Conservation (phyloP, 2,113 vertebrate genomes). For the Rhinoderma darwinii region DNA sequence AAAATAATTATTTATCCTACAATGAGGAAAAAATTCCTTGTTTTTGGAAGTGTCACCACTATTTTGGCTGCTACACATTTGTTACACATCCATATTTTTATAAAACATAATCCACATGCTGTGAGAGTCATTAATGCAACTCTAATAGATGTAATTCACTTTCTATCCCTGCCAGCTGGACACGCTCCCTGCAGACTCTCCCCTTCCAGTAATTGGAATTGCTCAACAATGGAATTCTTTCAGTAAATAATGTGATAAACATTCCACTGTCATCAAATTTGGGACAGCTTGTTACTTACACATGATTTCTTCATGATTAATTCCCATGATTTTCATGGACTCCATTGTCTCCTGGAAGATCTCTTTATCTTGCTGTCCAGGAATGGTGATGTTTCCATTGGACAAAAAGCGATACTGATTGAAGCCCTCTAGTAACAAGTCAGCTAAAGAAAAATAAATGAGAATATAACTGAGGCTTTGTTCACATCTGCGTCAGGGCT, state of each 20-base stretch:
- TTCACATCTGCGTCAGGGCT: too few species aligned
- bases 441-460: constrained; percentile 67
- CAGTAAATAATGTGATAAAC: not conserved
- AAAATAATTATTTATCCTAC: too few species aligned
- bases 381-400: constrained; percentile 78
- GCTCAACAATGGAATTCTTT: not conserved
- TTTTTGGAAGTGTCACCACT: not conserved
- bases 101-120: not conserved
- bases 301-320: constrained; percentile 80
- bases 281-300: constrained; percentile 74
- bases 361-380: constrained; percentile 85
- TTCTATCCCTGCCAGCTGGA: not conserved
- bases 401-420: constrained; percentile 86
- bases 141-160: not conserved
- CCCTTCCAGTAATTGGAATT: not conserved
- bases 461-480: too few species aligned
- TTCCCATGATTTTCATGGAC: constrained; percentile 88
- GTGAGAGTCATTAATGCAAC: not conserved
- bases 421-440: constrained; percentile 81
- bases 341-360: constrained; percentile 92
- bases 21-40: too few species aligned
- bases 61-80: not conserved
- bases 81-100: not conserved
- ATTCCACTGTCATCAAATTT: constrained; percentile 6
- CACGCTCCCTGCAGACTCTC: not conserved